These are phyloP conservation scores for Xylophagus ater DNA, from an alignment of 2,888 invertebrate species.

Conservation along the genomic window DNA sequence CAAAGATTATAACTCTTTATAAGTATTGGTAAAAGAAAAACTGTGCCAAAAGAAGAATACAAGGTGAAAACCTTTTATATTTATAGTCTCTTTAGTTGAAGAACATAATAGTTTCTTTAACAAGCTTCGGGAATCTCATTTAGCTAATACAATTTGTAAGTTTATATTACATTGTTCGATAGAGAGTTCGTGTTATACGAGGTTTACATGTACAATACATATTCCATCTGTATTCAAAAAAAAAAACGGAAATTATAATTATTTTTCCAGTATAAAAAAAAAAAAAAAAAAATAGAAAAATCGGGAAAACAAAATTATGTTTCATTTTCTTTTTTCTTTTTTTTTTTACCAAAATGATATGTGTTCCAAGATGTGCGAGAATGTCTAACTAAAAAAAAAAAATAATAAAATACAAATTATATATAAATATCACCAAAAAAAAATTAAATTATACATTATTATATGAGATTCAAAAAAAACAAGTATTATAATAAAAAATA, in stretches of 20 bases:
- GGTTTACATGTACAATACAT: not conserved
- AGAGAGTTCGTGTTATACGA: not conserved
- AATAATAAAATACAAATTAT: conserved; percentile 5
- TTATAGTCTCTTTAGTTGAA: no score
- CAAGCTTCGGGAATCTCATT: no score
- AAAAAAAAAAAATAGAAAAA: no score
- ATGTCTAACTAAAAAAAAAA: conserved; percentile 7
- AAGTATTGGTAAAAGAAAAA: no score
- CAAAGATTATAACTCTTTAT: no score
- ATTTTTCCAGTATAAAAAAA: not conserved
- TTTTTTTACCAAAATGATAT: conserved; percentile 1
- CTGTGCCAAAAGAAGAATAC: no score
- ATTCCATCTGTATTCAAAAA: not conserved
- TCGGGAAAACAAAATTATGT: no score
- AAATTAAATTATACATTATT: conserved; percentile 8
- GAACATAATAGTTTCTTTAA: no score
- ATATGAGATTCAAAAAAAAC: not conserved
- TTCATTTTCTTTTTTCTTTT: not conserved
- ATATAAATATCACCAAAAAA: conserved; percentile 4
- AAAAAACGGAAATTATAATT: not conserved
- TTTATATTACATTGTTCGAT: no score
- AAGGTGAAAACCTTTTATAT: no score
- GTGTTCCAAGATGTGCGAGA: conserved; percentile 8
- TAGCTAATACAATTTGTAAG: no score
- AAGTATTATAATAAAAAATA: conserved; percentile 3